Conservation (phyloP, 2,888 invertebrate species). For the Polyploca ridens region DNA sequence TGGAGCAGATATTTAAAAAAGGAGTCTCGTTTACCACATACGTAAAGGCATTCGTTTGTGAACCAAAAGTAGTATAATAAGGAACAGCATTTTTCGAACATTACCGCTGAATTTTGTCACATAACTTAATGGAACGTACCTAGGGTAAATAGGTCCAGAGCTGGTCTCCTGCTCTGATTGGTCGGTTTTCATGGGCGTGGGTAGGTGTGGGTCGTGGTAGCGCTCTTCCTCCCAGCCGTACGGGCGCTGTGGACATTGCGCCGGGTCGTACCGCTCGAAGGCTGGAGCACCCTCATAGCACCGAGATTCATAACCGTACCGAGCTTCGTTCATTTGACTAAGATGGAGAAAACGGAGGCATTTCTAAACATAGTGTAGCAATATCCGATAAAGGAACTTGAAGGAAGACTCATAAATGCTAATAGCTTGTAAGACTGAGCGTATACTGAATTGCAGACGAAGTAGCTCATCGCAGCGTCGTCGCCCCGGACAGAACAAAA, state of each 20-base stretch:
- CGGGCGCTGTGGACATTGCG: slow-evolving; percentile 77
- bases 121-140: slow-evolving; percentile 71
- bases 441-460: no score
- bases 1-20: slow-evolving; percentile 14
- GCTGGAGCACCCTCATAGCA: slow-evolving; percentile 82
- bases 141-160: slow-evolving; percentile 90
- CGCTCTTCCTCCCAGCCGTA: slow-evolving; percentile 85
- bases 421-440: no score
- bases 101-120: neutral
- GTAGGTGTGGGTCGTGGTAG: slow-evolving; percentile 84
- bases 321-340: slow-evolving; percentile 86
- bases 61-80: slow-evolving; percentile 20
- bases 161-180: slow-evolving; percentile 86
- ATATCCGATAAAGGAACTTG: neutral
- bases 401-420: no score
- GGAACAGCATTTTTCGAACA: neutral
- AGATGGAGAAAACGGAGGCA: slow-evolving; percentile 24
- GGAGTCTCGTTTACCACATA: slow-evolving; percentile 79
- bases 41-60: slow-evolving; percentile 40
- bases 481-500: no score
- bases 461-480: no score
- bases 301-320: slow-evolving; percentile 80
- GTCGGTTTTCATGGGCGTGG: slow-evolving; percentile 88
- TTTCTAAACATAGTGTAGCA: slow-evolving; percentile 18
- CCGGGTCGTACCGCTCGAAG: slow-evolving; percentile 82